phyloP scores from a whole-genome alignment of 2,888 invertebrate species.

The Leucozona laternaria region DNA sequence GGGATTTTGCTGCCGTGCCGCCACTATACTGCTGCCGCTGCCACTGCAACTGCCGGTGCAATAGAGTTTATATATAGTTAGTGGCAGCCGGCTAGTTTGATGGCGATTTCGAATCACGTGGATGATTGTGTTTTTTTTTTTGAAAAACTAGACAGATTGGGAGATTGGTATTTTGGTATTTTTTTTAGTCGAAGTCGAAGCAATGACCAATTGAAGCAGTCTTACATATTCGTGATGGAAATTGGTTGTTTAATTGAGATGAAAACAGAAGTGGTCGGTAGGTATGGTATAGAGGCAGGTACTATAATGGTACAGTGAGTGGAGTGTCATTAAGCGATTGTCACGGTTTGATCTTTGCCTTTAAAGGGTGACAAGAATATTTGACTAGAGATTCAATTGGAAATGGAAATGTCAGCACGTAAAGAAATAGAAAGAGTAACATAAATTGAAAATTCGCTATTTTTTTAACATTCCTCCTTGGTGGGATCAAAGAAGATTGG shows the following conservation, averaged over 20 bases:
- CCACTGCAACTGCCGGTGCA: slow-evolving; percentile 27
- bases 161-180: slow-evolving; percentile 31
- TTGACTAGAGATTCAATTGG: neutral
- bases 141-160: slow-evolving; percentile 14
- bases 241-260: slow-evolving; percentile 61
- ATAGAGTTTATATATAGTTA: slow-evolving; percentile 7
- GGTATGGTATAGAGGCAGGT: neutral
- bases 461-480: neutral
- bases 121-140: slow-evolving; percentile 14
- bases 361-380: slow-evolving; percentile 20
- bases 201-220: slow-evolving; percentile 43
- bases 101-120: slow-evolving; percentile 40
- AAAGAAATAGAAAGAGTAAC: neutral
- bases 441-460: neutral
- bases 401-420: slow-evolving; percentile 21
- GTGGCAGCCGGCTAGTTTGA: slow-evolving; percentile 22
- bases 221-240: slow-evolving; percentile 44
- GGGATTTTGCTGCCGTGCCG: slow-evolving; percentile 49
- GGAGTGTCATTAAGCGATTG: slow-evolving; percentile 34
- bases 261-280: slow-evolving; percentile 41
- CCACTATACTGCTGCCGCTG: neutral
- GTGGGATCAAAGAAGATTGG: neutral
- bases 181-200: neutral
- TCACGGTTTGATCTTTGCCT: slow-evolving; percentile 38
- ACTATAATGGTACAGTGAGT: neutral